Evolutionary conservation across 2,888 invertebrate species (phyloP).

Genomic region (Arctia plantaginis): DNA sequence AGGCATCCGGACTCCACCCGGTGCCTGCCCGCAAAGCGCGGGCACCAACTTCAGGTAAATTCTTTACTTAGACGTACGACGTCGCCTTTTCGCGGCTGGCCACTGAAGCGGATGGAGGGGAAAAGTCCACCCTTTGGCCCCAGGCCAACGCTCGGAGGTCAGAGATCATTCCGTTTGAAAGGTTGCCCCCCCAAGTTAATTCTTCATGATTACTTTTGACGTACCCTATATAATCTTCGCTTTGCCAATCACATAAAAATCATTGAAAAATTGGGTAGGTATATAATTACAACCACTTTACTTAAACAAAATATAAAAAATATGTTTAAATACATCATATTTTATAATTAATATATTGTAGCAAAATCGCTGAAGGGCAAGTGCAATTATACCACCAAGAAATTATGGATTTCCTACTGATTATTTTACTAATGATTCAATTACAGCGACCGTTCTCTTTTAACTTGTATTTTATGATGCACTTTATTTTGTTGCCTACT

Average conservation of each 20-base stretch:
- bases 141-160: too few relatives aligned
- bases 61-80: too few relatives aligned
- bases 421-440: constrained; percentile 4
- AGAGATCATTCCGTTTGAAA: too few relatives aligned
- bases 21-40: too few relatives aligned
- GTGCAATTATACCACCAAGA: background rate
- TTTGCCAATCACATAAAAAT: background rate
- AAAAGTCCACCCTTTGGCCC: too few relatives aligned
- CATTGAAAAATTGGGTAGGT: background rate
- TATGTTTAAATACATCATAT: background rate
- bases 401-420: constrained; percentile 14
- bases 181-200: too few relatives aligned
- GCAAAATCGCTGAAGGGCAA: constrained; percentile 14
- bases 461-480: background rate
- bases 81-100: too few relatives aligned
- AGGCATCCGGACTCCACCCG: too few relatives aligned
- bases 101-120: too few relatives aligned
- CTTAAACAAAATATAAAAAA: background rate
- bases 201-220: too few relatives aligned
- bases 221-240: background rate
- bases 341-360: constrained; percentile 4
- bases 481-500: background rate
- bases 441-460: constrained; percentile 15
- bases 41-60: too few relatives aligned
- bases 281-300: background rate